These are phyloP conservation scores for Trichonephila clavata DNA, from an alignment of 1,140 invertebrate species.

Conservation along the genomic window DNA sequence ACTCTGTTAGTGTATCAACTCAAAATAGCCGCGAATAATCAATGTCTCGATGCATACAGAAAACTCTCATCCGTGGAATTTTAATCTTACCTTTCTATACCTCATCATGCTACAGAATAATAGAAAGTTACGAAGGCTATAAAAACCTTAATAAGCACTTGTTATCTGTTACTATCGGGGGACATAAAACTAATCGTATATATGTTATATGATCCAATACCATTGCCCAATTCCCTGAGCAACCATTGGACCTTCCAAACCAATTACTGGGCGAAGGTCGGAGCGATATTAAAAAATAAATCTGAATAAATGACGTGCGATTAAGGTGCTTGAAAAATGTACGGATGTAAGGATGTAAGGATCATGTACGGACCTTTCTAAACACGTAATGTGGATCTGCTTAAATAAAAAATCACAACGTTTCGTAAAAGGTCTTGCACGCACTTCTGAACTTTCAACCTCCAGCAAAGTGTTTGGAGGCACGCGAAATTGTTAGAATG, in stretches of 20 bases:
- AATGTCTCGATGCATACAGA: too few relatives aligned
- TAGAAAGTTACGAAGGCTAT: background rate
- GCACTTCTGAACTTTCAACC: background rate
- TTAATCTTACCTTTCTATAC: background rate
- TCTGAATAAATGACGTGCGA: constrained; percentile 14
- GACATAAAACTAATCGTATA: background rate
- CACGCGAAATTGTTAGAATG: background rate
- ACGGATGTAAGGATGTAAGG: too few relatives aligned
- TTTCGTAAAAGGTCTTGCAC: constrained; percentile 27
- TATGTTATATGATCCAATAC: constrained; percentile 14
- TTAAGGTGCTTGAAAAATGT: constrained; percentile 9
- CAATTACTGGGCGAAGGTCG: constrained; percentile 16
- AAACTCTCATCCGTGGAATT: background rate
- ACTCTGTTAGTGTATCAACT: too few relatives aligned
- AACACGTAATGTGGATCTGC: background rate
- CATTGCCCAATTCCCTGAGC: background rate
- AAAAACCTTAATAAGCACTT: background rate
- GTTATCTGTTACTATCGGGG: background rate
- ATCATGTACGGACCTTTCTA: background rate
- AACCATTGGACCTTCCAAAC: background rate
- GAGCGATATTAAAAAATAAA: constrained; percentile 11
- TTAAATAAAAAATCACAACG: background rate
- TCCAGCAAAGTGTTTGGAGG: background rate
- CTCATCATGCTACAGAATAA: background rate
- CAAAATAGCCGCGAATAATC: too few relatives aligned